phyloP scores from a whole-genome alignment of 37 sponge, comb jelly and placozoan genomes.

The Haliclona indistincta region DNA sequence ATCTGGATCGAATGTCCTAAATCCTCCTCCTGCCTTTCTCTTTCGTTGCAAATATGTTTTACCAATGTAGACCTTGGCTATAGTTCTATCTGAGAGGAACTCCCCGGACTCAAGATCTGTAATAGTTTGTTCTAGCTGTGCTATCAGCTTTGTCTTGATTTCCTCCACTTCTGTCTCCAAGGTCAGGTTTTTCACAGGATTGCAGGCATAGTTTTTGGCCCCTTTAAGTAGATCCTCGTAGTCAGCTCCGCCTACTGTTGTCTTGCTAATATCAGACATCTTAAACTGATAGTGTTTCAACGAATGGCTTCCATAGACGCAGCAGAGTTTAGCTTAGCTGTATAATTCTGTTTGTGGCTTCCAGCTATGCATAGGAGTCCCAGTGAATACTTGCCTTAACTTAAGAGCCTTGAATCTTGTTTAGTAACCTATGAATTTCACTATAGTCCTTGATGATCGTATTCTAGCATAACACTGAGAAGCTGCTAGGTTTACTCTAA shows the following conservation, averaged over 20 bases:
- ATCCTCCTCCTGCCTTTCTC: neutral
- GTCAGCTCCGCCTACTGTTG: neutral
- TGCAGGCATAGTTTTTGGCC: neutral
- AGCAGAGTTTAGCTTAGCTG: too few species aligned
- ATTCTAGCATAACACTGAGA: too few species aligned
- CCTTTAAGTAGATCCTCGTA: neutral
- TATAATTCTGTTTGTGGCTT: too few species aligned
- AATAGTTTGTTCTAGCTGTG: neutral
- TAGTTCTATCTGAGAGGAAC: too few species aligned
- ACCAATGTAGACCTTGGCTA: slow-evolving; percentile 2
- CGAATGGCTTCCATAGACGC: too few species aligned
- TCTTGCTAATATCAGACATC: neutral
- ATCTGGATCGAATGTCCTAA: neutral
- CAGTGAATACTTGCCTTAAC: too few species aligned
- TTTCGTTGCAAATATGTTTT: neutral
- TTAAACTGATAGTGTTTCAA: too few species aligned
- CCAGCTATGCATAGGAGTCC: too few species aligned
- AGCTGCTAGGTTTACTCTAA: too few species aligned
- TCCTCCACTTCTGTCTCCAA: neutral
- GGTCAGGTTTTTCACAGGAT: neutral
- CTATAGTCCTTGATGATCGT: too few species aligned
- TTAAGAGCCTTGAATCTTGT: too few species aligned
- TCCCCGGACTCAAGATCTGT: neutral
- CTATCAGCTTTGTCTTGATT: neutral
- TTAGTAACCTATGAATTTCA: too few species aligned